These are phyloP conservation scores for Machaerirhynchus nigripectus DNA, from an alignment of 2,113 vertebrate species.

Conservation along the genomic window DNA sequence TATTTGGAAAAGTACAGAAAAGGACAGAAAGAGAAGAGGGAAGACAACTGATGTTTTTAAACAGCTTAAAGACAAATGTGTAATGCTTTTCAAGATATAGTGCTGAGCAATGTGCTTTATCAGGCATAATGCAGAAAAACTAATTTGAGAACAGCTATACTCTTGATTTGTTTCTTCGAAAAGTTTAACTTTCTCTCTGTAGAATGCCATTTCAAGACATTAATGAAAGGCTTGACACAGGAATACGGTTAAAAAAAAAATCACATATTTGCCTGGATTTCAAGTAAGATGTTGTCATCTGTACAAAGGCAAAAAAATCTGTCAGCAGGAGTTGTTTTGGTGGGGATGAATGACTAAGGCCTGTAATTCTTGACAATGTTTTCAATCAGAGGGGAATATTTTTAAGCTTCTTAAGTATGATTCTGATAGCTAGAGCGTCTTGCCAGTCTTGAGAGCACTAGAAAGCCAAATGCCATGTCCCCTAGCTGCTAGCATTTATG, in stretches of 20 bases:
- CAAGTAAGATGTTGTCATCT: neutral
- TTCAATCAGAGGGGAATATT: neutral
- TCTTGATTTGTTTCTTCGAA: neutral
- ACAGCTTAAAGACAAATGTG: neutral
- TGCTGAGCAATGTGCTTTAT: neutral
- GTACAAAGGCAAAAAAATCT: neutral
- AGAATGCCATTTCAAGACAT: neutral
- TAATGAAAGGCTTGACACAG: neutral
- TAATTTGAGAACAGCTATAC: neutral
- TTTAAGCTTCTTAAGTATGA: neutral
- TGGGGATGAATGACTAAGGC: neutral
- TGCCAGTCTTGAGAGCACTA: neutral
- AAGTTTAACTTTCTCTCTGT: neutral
- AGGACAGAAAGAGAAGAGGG: neutral
- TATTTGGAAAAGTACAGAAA: conserved; percentile 20
- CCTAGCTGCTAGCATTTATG: neutral
- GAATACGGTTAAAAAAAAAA: neutral
- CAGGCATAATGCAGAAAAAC: neutral
- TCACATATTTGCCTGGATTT: neutral
- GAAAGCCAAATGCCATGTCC: neutral
- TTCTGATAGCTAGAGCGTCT: neutral
- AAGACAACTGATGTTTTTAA: neutral
- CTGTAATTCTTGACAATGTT: neutral
- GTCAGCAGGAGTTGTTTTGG: neutral
- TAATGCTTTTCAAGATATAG: neutral